Evolutionary conservation across 2,888 invertebrate genomes (phyloP), one percentile per base, ranked within the genome.

Genomic region (Pristionchus mayeri): DNA sequence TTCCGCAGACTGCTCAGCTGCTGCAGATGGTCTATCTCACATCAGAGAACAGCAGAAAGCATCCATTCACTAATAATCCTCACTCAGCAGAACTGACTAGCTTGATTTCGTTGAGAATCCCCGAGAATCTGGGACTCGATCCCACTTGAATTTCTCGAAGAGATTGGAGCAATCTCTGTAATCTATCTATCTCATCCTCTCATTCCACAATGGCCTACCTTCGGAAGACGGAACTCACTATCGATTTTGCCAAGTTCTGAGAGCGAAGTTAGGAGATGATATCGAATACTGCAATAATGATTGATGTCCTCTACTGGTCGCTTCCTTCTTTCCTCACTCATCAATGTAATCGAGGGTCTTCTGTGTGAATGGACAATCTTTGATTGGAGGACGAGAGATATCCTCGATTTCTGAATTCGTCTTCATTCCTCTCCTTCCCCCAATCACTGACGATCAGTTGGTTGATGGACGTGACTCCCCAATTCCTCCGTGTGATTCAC

Each of bases 401-500:
- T 71, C 71, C 7, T 34, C 71, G 40, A 71, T 71, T 2, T 44
- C 71, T 71, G 16, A 24, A 71, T 44, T 44, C 13, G 13, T 0
- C 27, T 16, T 30, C 7, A 60, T 4, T 16, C 13, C 6, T 44
- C 13, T 13, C 44, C 6, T 44, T 44, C 6, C 44, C 6, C 44
- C 44, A 13, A 44, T 9, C 44, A 44, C 6, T 13, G 44, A 84
- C 84, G 0, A 71, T 84, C 84, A 67, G 52, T 54, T 1, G 84
- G 84, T 24, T 21, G 84, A 44, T 71, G 52, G n/a, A 84, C 84
- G 24, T 84, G 54, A 9, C n/a, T 27, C 4, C 24, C 24, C 30
- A 84, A 30, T 54, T 84, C 84, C 34, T 52, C 37, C 3, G 37
- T 18, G 21, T 84, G 48, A 30, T 84, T 75, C 7, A n/a, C 34